A percentile compares a stretch with the other conserved stretches of the same genome.
phyloP scores from a whole-genome alignment of 1,140 invertebrate genomes.

The Camponotus pennsylvanicus region DNA sequence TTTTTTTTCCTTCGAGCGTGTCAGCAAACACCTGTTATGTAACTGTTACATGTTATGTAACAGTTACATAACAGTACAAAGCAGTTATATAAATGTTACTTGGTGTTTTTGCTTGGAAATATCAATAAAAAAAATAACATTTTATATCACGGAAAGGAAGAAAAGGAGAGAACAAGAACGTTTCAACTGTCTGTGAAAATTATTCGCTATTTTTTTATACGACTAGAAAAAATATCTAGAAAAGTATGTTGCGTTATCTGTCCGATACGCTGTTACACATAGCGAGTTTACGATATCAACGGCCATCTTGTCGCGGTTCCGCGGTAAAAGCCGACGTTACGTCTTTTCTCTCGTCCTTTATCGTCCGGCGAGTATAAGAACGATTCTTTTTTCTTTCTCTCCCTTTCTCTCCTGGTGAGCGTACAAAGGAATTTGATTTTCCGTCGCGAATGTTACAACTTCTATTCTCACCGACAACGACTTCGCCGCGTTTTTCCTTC shows the following conservation, averaged over 20 bases:
- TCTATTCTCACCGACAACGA: neutral
- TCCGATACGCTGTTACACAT: neutral
- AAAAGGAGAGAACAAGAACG: no score
- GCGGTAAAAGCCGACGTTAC: conserved; percentile 8
- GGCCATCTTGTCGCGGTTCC: conserved; percentile 6
- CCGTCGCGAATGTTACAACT: neutral
- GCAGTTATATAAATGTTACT: no score
- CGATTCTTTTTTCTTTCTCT: neutral
- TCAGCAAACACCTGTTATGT: no score
- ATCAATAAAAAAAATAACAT: no score
- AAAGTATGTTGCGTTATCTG: neutral
- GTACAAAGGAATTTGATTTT: conserved; percentile 52
- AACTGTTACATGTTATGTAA: no score
- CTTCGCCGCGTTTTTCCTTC: neutral
- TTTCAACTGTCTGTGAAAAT: neutral
- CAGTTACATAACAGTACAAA: no score
- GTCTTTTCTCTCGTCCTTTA: neutral
- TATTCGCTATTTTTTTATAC: neutral
- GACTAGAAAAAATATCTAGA: neutral
- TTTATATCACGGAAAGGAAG: no score
- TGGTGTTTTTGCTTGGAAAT: no score
- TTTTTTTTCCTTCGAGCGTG: neutral
- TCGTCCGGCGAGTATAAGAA: conserved; percentile 31
- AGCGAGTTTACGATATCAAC: conserved; percentile 6
- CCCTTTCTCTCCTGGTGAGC: no score